A percentile compares a stretch with the other conserved stretches of the same genome.
These are phyloP conservation scores for Balanococcus diminutus DNA, from an alignment of 2,888 invertebrate genomes.

Conservation along the genomic window DNA sequence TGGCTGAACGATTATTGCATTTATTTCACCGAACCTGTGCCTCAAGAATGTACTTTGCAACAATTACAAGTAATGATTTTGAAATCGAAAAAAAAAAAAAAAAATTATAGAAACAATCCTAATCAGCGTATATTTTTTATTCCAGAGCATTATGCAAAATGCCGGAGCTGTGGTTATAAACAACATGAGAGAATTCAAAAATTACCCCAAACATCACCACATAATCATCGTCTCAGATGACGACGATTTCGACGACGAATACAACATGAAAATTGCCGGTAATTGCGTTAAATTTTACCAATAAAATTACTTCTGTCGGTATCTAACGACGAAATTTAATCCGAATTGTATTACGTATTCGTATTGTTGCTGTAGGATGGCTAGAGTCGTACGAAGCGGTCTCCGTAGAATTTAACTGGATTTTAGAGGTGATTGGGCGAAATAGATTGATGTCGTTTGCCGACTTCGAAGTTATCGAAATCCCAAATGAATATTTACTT, in stretches of 20 bases:
- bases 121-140: neutral
- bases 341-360: neutral
- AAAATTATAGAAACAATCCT: no score
- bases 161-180: constrained; percentile 41
- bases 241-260: constrained; percentile 9
- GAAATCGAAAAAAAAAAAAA: no score
- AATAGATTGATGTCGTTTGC: constrained; percentile 47
- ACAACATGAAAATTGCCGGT: neutral
- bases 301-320: neutral
- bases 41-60: constrained; percentile 32
- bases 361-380: constrained; percentile 26
- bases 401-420: constrained; percentile 47
- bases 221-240: constrained; percentile 47
- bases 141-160: constrained; percentile 33
- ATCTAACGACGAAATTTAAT: neutral
- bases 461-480: constrained; percentile 39
- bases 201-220: constrained; percentile 36
- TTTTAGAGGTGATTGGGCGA: constrained; percentile 47
- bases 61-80: constrained; percentile 45
- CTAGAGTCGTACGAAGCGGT: constrained; percentile 44
- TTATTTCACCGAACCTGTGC: constrained; percentile 42
- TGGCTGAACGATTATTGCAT: constrained; percentile 49
- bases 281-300: neutral
- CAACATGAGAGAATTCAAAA: constrained; percentile 10
- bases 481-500: constrained; percentile 21